Percentiles rank a stretch among this genome's conserved stretches.
These are phyloP conservation scores for Tenualosa thibaudeaui DNA, from an alignment of 2,797 vertebrate genomes.

Conservation along the genomic window DNA sequence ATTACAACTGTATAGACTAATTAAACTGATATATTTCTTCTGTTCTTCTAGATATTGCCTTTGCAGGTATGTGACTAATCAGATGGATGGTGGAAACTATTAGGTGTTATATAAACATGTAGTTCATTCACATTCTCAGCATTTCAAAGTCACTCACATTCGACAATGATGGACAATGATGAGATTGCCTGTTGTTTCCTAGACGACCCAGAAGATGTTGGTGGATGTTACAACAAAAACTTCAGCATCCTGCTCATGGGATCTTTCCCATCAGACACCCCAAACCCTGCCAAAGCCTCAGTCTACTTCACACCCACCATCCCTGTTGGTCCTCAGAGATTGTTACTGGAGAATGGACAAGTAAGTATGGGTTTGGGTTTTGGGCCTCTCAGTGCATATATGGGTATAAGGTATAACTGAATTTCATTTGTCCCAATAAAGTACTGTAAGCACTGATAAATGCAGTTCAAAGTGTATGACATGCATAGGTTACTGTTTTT, in stretches of 20 bases:
- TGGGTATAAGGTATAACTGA: neutral
- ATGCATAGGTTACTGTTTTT: neutral
- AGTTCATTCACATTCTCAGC: neutral
- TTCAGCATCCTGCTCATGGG: neutral
- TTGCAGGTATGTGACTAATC: neutral
- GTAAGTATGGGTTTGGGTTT: neutral
- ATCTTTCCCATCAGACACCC: neutral
- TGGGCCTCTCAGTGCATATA: neutral
- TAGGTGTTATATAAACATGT: neutral
- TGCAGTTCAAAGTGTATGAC: neutral
- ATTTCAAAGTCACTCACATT: neutral
- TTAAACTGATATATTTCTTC: neutral
- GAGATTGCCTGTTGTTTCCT: neutral
- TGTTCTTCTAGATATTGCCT: neutral
- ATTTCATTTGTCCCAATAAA: neutral
- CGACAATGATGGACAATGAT: neutral
- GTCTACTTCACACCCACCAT: neutral
- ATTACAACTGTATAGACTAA: neutral
- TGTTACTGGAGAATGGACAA: neutral
- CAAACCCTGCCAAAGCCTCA: neutral
- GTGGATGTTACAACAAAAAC: constrained; percentile 15
- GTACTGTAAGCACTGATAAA: neutral
- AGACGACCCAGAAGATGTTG: neutral
- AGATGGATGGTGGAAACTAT: neutral
- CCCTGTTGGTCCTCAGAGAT: neutral